These are phyloP conservation scores for Erythrocercus mccallii DNA, from an alignment of 2,113 vertebrate species.

Conservation along the genomic window DNA sequence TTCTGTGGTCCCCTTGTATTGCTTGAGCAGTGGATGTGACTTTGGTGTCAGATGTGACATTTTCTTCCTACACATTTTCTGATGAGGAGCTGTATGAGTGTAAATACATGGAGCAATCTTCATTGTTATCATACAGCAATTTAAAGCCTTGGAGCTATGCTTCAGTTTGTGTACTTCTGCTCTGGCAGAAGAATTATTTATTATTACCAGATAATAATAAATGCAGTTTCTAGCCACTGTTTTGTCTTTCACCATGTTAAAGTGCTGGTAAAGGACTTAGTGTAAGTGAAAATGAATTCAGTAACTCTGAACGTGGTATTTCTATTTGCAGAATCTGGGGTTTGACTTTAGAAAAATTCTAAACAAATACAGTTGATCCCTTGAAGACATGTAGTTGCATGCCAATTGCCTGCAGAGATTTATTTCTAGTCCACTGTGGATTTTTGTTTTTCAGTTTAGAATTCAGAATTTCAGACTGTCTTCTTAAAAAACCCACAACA, in stretches of 20 bases:
- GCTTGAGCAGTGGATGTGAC: background rate
- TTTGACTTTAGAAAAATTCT: background rate
- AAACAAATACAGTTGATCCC: background rate
- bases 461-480: background rate
- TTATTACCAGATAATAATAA: background rate
- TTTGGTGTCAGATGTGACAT: background rate
- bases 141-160: background rate
- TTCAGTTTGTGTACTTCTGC: rapidly evolving
- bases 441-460: background rate
- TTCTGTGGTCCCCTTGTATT: background rate
- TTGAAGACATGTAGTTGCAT: background rate
- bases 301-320: background rate
- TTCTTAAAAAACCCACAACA: background rate
- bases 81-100: background rate
- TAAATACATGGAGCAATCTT: background rate
- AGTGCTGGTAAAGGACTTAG: background rate
- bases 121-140: background rate
- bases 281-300: background rate
- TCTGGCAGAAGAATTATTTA: too few species aligned
- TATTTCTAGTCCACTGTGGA: background rate
- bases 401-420: background rate
- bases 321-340: background rate
- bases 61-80: background rate
- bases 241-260: background rate
- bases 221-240: background rate